Base-by-base conservation (phyloP, 2,113 vertebrate genomes). In the Jacana jacana region DNA sequence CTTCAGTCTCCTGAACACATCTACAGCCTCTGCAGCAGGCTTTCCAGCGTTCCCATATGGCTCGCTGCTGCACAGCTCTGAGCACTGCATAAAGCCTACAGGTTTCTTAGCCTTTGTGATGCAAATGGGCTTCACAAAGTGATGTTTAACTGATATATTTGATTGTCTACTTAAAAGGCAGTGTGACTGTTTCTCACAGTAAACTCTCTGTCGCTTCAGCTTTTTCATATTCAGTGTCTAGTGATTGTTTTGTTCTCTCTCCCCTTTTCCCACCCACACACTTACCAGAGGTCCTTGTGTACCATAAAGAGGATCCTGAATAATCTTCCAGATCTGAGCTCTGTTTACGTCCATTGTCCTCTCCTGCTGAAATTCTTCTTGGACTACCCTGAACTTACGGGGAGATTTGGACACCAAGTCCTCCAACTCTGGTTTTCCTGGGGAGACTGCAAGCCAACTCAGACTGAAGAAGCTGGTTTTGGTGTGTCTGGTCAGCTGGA, bases 311-410 rank as follows among this genome's bases (percentile, higher is more conserved):
- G 98, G 85, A 97, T 98, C 81, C 94, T 98, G 65, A 98, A 98
- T 81, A 88, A 60, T 69, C 55, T 98, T 92, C 97, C 98, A 46
- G 98, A 97, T 81, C 95, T 99, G 90, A 97, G 94, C 33, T 97
- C 97, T 44, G 91, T 99, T 83, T 99, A 99, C 75, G 94, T 97
- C 54, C 99, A 99, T 93, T 98, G 99, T 93, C 98, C 98, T 9
- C 94, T 98, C 16, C 95, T 99, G 71, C 98, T 99, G 95, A 98
- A 97, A 95, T 98, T 99, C 91, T 98, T 99, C 94, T 98, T 98
- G 85, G 60, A 20, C 39, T 99, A 99, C 91, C 97, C 98, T 30
- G 98, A 98, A 71, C 96, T 99, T 63, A 97, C 98, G 78, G 98
- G 99, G 54, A 98, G 93, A 83, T 99, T 99, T 92, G 99, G 99